These are phyloP conservation scores for Casuarius casuarius DNA, from an alignment of 2,113 vertebrate species.

Conservation along the genomic window DNA sequence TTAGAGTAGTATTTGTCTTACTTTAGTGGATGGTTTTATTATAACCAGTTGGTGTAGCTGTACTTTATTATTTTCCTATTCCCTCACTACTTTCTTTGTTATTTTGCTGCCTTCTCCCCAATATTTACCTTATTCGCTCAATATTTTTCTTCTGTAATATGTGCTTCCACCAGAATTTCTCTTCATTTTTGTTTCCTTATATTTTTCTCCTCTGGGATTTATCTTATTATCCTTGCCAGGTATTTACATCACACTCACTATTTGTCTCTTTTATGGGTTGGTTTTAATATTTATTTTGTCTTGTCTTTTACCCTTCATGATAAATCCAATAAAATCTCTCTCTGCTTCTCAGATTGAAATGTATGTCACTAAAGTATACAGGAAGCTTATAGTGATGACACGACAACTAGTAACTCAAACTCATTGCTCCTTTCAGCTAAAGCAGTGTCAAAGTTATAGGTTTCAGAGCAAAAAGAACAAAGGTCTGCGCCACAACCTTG, in stretches of 20 bases:
- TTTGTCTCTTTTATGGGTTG: neutral
- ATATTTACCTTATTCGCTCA: neutral
- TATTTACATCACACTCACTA: neutral
- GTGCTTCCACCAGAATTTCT: neutral
- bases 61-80: constrained; percentile 32
- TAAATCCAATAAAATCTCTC: neutral
- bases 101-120: neutral
- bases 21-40: constrained; percentile 25
- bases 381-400: neutral
- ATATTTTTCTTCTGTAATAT: neutral
- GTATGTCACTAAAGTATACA: neutral
- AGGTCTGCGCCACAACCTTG: neutral
- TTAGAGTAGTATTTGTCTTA: constrained; percentile 28
- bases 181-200: neutral
- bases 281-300: constrained; percentile 41
- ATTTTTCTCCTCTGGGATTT: neutral
- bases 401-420: neutral
- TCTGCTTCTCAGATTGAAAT: neutral
- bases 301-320: neutral
- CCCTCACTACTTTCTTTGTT: neutral
- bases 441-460: neutral
- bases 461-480: neutral
- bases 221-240: neutral
- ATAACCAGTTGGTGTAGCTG: neutral
- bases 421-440: neutral